phyloP scores from a whole-genome alignment of 2,797 vertebrate species.

The Sebastes trivittatus region DNA sequence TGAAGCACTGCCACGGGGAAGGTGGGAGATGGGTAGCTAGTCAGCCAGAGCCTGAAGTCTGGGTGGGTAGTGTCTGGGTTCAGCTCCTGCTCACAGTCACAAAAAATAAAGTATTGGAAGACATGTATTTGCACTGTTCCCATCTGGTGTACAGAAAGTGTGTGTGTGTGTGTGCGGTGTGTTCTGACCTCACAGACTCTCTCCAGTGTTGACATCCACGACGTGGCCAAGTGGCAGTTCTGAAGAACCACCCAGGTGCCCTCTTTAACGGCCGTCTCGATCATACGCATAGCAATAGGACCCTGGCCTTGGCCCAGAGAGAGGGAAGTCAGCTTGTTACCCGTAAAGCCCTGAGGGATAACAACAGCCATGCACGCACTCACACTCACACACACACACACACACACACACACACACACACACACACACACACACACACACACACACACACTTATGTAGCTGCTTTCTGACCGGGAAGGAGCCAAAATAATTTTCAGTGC shows the following conservation, averaged over 20 bases:
- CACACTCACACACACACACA: not conserved
- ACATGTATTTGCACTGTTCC: not conserved
- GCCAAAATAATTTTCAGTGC: constrained; percentile 1
- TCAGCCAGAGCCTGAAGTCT: constrained; percentile 92
- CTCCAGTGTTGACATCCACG: constrained; percentile 92
- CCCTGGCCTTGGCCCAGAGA: constrained; percentile 94
- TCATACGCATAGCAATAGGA: constrained; percentile 90
- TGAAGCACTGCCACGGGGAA: constrained; percentile 92
- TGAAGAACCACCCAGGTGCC: constrained; percentile 93
- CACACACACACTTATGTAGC: not conserved
- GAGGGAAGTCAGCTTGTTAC: constrained; percentile 87
- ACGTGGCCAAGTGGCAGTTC: constrained; percentile 93
- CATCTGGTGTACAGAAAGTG: not conserved
- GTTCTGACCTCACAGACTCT: constrained; percentile 89
- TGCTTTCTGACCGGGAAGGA: not conserved
- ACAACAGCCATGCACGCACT: not conserved
- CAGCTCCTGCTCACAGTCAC: constrained; percentile 81
- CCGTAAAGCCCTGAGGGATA: constrained; percentile 84
- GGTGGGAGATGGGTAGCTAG: constrained; percentile 90
- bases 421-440: no score
- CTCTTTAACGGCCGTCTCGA: constrained; percentile 85
- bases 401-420: not conserved
- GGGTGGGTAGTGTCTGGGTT: constrained; percentile 89
- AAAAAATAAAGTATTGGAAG: not conserved
- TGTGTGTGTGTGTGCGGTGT: not conserved